Evolutionary conservation across 2,888 invertebrate genomes (phyloP), one percentile per base, ranked within the genome.

Genomic region (Stictocephala bisonia): DNA sequence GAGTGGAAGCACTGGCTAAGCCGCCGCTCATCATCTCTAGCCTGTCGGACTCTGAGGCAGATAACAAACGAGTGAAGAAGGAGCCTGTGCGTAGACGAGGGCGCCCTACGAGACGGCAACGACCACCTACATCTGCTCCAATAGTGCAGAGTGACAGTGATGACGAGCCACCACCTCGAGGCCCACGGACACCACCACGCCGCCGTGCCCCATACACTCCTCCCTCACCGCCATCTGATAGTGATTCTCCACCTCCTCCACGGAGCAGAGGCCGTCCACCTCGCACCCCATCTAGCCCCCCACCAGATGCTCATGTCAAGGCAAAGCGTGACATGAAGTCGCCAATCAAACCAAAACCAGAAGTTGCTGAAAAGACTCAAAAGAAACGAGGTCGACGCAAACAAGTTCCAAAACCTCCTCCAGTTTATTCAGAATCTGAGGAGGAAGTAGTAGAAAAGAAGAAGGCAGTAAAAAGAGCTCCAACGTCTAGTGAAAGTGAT

Each of bases 1-100:
- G 86, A 80, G 87, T 86, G 7, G 88, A 87, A 79, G 88, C 85
- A 29, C 76, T 82, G 11, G 78, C 80, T 7, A 79, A 80, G 85
- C 79, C 80, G 15, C 80, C 82, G 53, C 83, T 84, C 11, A 85
- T 89, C 74, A 83, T 90, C 73, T 90, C 89, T 77, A 88, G 88
- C 81, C 83, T 90, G 77, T 89, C 89, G 3, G 89, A 89, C 78
- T 88, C 88, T 35, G 86, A 87, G 75, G 70, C 70, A 40, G 77
- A 76, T 44, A 76, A 74, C 51, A 82, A 85, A 70, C 77, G 72
- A 48, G 75, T 77, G 24, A 51, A 44, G 50, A 58, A 70, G 67
- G 50, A 44, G 31, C 73, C 75, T 29, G 71, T 78, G 24, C 75
- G 78, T 84, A 86, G 70, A 22, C 31, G 70, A 4, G 68, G 73